These are phyloP conservation scores for Colinus virginianus DNA, from an alignment of 2,113 vertebrate genomes.

Conservation along the genomic window DNA sequence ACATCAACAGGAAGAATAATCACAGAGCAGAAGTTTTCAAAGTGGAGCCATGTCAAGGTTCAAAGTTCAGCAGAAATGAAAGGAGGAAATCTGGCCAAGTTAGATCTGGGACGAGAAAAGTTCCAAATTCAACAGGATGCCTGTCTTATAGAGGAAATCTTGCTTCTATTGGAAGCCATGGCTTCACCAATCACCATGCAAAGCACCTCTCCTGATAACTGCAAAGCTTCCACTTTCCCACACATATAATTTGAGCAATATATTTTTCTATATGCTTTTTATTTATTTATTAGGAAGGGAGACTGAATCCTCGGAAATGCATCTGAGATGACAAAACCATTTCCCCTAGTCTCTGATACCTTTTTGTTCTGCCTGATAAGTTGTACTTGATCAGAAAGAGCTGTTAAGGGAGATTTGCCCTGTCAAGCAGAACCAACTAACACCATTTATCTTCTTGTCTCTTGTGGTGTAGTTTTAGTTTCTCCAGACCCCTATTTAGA, in stretches of 20 bases:
- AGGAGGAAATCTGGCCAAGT: neutral
- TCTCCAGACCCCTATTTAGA: neutral
- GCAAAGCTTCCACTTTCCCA: neutral
- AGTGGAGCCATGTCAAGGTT: neutral
- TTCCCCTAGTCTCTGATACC: neutral
- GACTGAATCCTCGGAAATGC: neutral
- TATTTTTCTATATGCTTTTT: neutral
- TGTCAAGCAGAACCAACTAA: neutral
- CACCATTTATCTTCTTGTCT: neutral
- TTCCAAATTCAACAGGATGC: neutral
- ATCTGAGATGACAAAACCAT: neutral
- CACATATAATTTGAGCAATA: neutral
- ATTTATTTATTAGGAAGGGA: neutral
- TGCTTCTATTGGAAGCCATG: neutral
- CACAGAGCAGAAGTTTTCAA: neutral
- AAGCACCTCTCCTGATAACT: neutral
- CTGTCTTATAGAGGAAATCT: neutral
- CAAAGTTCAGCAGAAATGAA: neutral
- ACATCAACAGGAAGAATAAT: neutral
- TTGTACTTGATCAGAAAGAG: neutral
- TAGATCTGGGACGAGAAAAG: neutral
- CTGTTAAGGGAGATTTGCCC: neutral
- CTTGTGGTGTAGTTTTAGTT: neutral
- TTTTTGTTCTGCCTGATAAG: neutral
- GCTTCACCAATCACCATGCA: neutral